phyloP scores from a whole-genome alignment of 2,113 vertebrate species.

The Neolamprologus sp. region DNA sequence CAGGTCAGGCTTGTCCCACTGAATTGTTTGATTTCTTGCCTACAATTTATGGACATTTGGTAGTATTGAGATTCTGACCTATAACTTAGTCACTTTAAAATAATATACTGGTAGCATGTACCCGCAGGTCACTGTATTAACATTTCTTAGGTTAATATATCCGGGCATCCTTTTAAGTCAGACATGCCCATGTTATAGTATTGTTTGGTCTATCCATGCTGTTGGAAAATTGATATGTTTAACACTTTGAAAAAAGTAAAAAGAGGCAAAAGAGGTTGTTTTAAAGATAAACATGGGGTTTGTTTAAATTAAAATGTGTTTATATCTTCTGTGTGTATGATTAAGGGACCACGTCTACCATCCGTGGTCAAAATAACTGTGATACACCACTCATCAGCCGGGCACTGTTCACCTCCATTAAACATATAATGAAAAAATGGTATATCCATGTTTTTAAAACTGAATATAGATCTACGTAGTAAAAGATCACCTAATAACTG shows the following conservation, averaged over 20 bases:
- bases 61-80: not conserved
- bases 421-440: not conserved
- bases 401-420: not conserved
- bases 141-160: not conserved
- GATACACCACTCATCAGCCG: not conserved
- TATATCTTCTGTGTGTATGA: not conserved
- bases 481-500: not conserved
- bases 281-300: not conserved
- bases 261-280: not conserved
- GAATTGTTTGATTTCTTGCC: not conserved
- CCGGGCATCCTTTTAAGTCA: not conserved
- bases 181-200: not conserved
- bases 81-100: not conserved
- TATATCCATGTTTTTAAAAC: not conserved
- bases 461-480: not conserved
- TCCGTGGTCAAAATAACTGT: not conserved
- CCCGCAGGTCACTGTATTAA: not conserved
- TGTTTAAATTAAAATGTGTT: not conserved
- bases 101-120: not conserved
- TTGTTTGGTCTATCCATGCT: not conserved
- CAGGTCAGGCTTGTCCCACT: not conserved
- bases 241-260: not conserved
- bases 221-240: not conserved
- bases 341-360: not conserved
- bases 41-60: not conserved